Conservation (phyloP, 1,140 invertebrate species). For the Drosophila setifemur region DNA sequence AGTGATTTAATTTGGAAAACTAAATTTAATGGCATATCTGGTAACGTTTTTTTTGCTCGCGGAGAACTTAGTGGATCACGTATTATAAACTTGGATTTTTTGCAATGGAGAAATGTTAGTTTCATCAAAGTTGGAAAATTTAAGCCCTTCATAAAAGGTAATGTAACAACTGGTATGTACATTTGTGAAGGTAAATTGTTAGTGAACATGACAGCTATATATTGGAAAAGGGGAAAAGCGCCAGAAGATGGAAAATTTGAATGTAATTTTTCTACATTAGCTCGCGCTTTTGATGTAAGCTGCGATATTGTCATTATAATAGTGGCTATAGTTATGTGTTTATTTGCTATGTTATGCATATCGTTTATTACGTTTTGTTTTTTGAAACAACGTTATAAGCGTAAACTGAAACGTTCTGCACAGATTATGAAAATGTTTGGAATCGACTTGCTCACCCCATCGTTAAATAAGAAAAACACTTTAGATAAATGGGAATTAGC, state of each 20-base stretch:
- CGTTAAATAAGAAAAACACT: conserved; percentile 83
- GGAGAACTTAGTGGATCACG: conserved; percentile 85
- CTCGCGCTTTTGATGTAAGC: conserved; percentile 85
- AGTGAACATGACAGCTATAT: conserved; percentile 84
- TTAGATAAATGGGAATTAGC: conserved; percentile 95
- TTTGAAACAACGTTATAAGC: conserved; percentile 89
- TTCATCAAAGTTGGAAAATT: conserved; percentile 86
- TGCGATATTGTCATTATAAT: conserved; percentile 86
- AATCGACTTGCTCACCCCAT: conserved; percentile 84
- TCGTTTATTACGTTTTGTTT: conserved; percentile 88
- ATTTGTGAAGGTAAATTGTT: conserved; percentile 83
- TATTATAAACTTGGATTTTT: conserved; percentile 87
- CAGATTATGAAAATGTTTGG: conserved; percentile 89
- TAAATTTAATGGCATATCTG: conserved; percentile 90
- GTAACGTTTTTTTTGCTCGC: conserved; percentile 87
- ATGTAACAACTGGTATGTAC: neutral
- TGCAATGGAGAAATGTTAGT: conserved; percentile 87
- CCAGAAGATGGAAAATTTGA: conserved; percentile 88
- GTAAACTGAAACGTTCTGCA: conserved; percentile 87
- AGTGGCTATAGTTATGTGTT: conserved; percentile 35
- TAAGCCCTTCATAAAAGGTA: conserved; percentile 83
- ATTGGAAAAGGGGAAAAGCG: conserved; percentile 85
- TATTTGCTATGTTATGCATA: conserved; percentile 85
- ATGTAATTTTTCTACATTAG: conserved; percentile 87
- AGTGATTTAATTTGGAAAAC: conserved; percentile 85